Evolutionary conservation across 2,797 vertebrate species (phyloP), one percentile per base, ranked within the genome.

Genomic region (Eulemur rubriventer): DNA sequence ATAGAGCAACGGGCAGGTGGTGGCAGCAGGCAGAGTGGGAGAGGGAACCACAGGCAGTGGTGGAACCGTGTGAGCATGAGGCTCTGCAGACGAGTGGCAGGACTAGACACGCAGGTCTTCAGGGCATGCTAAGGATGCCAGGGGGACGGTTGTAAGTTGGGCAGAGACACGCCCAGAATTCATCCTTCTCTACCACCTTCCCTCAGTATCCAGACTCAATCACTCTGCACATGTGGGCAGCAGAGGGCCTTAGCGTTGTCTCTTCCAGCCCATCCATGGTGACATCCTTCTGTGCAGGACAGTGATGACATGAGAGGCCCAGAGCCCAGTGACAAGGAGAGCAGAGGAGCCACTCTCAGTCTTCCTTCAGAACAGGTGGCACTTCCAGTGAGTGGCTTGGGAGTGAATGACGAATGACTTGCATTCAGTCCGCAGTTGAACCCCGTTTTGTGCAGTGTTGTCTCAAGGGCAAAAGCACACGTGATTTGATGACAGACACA

Each of bases 51-150:
- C 7, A 35, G 26, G 91, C 38, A 63, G 6, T 16, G 41, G 35
- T 2, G 38, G 55, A 28, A 81, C 35, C 16, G 1, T 13, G 24
- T 80, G 78, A 38, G 2, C 8, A 35, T 30, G 65, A 75, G 61
- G 13, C 63, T 67, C 8, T 67, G 63, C 63, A 67, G 63, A 67
- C 63, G 18, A 35, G 63, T n/a, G 33, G 7, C 33, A n/a, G 63
- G 57, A 59, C 57, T 26, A 59, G 26, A 5, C 26, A 1, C 28
- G 57, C 57, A 30, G 33, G 50, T 30, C 57, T n/a, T 17, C 10
- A 12, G 1, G 12, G 12, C 18, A 16, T 1, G 43, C 10, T 0
- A 2, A 57, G 41, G 35, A 13, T 3, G 7, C 0, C 2, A 26
- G 20, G 33, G 57, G 43, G 33, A 26, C 6, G 16, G 14, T 33